phyloP scores from a whole-genome alignment of 2,113 vertebrate species.

The Proteles cristata region DNA sequence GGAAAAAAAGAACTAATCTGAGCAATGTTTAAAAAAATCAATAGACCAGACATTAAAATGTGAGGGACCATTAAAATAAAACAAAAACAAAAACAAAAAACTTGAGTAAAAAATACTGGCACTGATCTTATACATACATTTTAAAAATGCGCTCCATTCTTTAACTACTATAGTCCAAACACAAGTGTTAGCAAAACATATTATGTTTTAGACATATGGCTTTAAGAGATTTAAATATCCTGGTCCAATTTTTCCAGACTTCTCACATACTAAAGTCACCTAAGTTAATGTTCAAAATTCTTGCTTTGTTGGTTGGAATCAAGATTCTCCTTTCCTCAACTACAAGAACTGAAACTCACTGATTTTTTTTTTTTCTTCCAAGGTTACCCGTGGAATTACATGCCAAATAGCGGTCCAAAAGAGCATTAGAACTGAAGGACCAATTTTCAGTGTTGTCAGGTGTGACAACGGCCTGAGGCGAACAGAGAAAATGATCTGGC shows the following conservation, averaged over 20 bases:
- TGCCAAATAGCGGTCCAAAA: background rate
- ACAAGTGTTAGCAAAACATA: background rate
- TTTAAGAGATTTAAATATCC: background rate
- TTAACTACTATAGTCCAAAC: background rate
- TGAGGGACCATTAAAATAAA: background rate
- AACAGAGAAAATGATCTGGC: background rate
- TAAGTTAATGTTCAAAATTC: background rate
- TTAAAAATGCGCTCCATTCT: background rate
- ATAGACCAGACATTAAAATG: background rate
- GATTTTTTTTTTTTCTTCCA: background rate
- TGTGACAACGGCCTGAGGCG: background rate
- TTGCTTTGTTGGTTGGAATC: background rate
- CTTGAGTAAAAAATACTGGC: background rate
- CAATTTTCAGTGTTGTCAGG: background rate
- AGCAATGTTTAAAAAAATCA: background rate
- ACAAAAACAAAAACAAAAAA: background rate
- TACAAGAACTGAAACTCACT: background rate
- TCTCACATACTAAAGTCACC: background rate
- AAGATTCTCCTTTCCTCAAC: conserved; percentile 17
- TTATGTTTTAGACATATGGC: background rate
- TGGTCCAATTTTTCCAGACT: background rate
- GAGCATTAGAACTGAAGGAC: background rate
- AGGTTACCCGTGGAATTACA: background rate
- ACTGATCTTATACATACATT: background rate
- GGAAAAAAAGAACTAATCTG: background rate